phyloP scores from a whole-genome alignment of 2,797 vertebrate species.

The Sebastes kiyomatsui region DNA sequence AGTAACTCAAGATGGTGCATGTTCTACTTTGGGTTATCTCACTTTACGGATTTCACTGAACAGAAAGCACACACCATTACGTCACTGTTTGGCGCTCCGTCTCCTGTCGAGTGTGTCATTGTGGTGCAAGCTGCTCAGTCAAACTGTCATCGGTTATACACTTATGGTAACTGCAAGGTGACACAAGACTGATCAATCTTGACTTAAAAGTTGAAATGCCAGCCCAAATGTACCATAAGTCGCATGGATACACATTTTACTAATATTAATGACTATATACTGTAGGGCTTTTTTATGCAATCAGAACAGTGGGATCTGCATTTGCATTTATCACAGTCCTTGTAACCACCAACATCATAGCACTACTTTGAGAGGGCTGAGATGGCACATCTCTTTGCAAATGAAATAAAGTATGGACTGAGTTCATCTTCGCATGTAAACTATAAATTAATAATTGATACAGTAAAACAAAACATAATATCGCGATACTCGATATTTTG shows the following conservation, averaged over 20 bases:
- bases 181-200: background rate
- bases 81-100: background rate
- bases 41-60: background rate
- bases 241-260: background rate
- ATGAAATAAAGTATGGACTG: too few relatives aligned
- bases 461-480: too few relatives aligned
- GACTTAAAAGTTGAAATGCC: background rate
- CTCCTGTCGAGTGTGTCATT: background rate
- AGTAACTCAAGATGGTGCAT: conserved; percentile 18
- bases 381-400: too few relatives aligned
- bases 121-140: background rate
- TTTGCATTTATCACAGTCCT: too few relatives aligned
- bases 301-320: too few relatives aligned
- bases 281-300: too few relatives aligned
- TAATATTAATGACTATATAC: background rate
- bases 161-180: background rate
- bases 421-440: too few relatives aligned
- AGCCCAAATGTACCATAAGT: too few relatives aligned
- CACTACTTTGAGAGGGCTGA: too few relatives aligned
- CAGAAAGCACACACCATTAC: background rate
- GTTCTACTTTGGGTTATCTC: conserved; percentile 14
- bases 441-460: too few relatives aligned
- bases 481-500: too few relatives aligned
- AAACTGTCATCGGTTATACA: background rate
- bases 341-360: too few relatives aligned